Percentiles rank a stretch among this genome's conserved stretches.
These are phyloP conservation scores for Poeciliopsis infans DNA, from an alignment of 2,797 vertebrate species.

Conservation along the genomic window DNA sequence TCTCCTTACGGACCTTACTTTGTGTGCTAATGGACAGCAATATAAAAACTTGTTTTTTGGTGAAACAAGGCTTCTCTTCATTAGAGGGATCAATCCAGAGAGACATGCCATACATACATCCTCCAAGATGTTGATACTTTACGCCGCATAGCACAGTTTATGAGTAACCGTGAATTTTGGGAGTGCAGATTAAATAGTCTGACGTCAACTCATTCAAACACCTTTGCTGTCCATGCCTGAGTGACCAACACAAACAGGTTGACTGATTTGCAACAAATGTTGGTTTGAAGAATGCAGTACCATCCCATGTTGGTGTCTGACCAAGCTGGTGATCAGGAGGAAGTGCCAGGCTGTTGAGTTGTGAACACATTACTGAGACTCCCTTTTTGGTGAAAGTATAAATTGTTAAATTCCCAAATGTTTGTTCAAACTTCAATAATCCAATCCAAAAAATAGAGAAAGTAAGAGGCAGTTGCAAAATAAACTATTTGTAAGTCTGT, in stretches of 20 bases:
- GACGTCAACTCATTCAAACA: neutral
- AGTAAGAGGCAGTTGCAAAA: neutral
- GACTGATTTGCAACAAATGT: neutral
- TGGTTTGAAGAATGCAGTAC: neutral
- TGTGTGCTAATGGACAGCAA: neutral
- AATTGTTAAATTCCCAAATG: neutral
- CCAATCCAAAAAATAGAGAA: neutral
- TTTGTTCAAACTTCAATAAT: neutral
- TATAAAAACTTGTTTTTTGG: neutral
- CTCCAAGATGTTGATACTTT: neutral
- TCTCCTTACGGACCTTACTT: neutral
- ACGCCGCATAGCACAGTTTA: neutral
- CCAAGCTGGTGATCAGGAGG: neutral
- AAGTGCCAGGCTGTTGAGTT: neutral
- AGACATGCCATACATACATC: neutral
- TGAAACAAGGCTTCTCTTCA: neutral
- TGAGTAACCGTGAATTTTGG: neutral
- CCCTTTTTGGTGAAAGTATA: neutral
- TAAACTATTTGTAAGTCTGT: no score
- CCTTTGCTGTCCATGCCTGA: neutral
- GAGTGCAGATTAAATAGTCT: neutral
- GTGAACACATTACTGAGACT: neutral
- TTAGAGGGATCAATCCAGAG: neutral
- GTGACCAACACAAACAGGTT: neutral
- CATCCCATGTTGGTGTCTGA: neutral